These are phyloP conservation scores for Siniperca chuatsi DNA, from an alignment of 2,113 vertebrate species.

Conservation along the genomic window DNA sequence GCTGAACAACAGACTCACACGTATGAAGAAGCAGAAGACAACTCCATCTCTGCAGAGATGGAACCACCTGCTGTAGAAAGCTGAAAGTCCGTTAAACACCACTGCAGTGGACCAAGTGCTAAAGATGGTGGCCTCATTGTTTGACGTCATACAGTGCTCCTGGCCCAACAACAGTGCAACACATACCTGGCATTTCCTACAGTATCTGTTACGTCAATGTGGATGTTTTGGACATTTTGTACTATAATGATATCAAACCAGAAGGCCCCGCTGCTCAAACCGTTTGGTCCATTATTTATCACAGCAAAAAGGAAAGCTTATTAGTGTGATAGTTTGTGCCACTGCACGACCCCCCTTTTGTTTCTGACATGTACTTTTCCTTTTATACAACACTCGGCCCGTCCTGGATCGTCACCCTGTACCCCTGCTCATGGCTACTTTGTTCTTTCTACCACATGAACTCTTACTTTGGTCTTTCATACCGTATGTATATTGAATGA, in stretches of 20 bases:
- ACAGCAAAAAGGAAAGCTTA: conserved; percentile 61
- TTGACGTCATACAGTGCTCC: conserved; percentile 48
- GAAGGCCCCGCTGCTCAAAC: conserved; percentile 38
- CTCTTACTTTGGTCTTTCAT: conserved; percentile 68
- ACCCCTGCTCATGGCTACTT: conserved; percentile 38
- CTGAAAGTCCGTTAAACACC: conserved; percentile 70
- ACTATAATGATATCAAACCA: conserved; percentile 59
- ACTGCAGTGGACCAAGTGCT: conserved; percentile 73
- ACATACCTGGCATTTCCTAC: conserved; percentile 51
- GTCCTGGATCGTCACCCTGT: conserved; percentile 48
- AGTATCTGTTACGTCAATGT: conserved; percentile 59
- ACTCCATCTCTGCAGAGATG: conserved; percentile 68
- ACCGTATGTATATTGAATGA: conserved; percentile 65
- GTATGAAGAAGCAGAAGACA: conserved; percentile 73
- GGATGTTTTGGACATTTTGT: conserved; percentile 71
- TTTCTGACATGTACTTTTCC: conserved; percentile 67
- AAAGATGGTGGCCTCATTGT: conserved; percentile 68
- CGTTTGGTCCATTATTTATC: conserved; percentile 59
- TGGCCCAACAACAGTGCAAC: conserved; percentile 33
- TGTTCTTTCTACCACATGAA: conserved; percentile 65
- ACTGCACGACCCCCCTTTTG: conserved; percentile 21
- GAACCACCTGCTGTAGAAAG: conserved; percentile 75
- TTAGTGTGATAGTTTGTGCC: conserved; percentile 60
- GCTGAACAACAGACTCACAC: conserved; percentile 64
- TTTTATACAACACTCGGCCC: conserved; percentile 68